Evolutionary conservation across 2,888 invertebrate species (phyloP).

Genomic region (Ashinkailepas kermadecensis): DNA sequence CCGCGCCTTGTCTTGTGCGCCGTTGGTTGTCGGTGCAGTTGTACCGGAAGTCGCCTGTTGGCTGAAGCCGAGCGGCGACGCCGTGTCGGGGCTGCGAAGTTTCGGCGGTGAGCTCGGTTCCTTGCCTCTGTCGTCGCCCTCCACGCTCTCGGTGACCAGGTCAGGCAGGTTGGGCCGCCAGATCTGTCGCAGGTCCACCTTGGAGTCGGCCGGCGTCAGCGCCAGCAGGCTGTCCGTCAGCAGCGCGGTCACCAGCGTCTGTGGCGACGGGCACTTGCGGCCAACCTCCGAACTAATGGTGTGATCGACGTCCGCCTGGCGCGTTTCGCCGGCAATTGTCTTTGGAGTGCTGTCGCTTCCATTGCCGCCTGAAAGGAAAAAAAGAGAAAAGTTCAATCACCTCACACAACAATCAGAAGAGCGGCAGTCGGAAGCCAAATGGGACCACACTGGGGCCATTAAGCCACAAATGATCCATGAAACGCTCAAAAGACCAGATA

Average conservation of each 20-base stretch:
- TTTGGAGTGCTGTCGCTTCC: conserved; percentile 69
- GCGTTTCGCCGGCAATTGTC: conserved; percentile 33
- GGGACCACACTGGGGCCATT: conserved; percentile 24
- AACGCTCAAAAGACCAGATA: conserved; percentile 28
- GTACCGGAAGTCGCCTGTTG: no score
- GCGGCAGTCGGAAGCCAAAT: conserved; percentile 29
- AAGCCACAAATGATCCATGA: conserved; percentile 29
- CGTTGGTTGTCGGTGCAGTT: no score
- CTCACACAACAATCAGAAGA: conserved; percentile 32
- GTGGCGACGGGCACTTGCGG: conserved; percentile 25
- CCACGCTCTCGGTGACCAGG: conserved; percentile 29
- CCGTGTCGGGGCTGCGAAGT: no score
- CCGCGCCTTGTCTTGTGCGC: no score
- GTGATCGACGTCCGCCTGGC: conserved; percentile 30
- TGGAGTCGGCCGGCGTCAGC: not conserved
- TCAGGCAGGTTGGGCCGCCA: conserved; percentile 29
- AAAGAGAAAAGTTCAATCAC: conserved; percentile 51
- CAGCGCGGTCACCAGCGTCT: conserved; percentile 22
- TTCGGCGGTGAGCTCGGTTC: conserved; percentile 31
- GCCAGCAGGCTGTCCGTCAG: not conserved
- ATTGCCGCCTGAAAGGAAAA: conserved; percentile 73
- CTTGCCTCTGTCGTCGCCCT: conserved; percentile 30
- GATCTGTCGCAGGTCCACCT: not conserved
- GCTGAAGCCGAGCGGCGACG: no score
- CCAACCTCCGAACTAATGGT: conserved; percentile 24